Evolutionary conservation across 2,797 vertebrate genomes (phyloP).

Genomic region (Ciconia nigra): DNA sequence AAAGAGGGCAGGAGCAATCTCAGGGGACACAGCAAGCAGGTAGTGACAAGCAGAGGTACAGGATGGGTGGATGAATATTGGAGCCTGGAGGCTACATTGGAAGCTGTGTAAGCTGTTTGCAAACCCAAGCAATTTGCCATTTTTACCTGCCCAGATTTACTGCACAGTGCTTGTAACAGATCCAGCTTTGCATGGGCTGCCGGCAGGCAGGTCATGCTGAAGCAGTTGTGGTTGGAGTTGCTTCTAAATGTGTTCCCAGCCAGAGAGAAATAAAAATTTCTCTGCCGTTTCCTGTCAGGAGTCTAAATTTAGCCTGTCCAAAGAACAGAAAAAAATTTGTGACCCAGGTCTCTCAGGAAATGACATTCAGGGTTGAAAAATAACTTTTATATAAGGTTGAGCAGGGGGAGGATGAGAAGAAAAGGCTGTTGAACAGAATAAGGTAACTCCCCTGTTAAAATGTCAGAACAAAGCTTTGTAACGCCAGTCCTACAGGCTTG

Average conservation of each 20-base stretch:
- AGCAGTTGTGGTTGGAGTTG: not conserved
- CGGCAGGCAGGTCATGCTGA: not conserved
- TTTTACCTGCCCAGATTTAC: not conserved
- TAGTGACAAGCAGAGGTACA: not conserved
- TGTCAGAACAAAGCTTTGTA: constrained; percentile 11
- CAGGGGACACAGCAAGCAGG: not conserved
- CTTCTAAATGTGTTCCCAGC: not conserved
- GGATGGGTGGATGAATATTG: not conserved
- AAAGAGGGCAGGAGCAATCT: not conserved
- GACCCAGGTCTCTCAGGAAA: constrained; percentile 35
- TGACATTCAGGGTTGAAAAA: constrained; percentile 12
- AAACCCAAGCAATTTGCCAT: not conserved
- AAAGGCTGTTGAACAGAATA: not conserved
- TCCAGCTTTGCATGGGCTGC: not conserved
- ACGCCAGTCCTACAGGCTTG: not conserved
- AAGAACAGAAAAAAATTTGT: constrained; percentile 42
- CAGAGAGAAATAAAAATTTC: constrained; percentile 12
- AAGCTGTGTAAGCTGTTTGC: not conserved
- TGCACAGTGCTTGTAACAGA: not conserved
- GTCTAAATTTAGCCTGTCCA: constrained; percentile 43
- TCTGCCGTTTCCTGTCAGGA: constrained; percentile 15
- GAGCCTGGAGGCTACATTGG: not conserved
- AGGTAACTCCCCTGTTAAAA: constrained; percentile 33
- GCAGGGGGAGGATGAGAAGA: not conserved
- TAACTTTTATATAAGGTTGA: not conserved